A percentile compares a stretch with the other conserved stretches of the same genome.
Evolutionary conservation across 2,797 vertebrate species (phyloP).

Genomic region (Uromys caudimaculatus): DNA sequence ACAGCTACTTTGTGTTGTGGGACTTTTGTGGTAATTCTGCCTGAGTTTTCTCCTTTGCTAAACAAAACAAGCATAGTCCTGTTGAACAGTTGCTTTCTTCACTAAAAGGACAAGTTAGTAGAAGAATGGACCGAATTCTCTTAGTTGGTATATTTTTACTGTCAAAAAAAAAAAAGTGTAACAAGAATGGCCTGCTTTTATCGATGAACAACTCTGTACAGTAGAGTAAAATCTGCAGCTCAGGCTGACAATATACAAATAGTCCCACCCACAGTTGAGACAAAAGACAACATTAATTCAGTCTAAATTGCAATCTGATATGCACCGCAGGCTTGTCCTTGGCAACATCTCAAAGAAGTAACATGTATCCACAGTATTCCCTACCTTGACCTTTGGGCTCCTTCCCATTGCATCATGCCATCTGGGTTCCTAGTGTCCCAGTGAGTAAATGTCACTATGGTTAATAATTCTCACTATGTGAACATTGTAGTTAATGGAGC

Average conservation of each 20-base stretch:
- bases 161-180: not conserved
- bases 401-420: not conserved
- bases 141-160: not conserved
- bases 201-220: not conserved
- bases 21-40: not conserved
- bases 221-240: conserved; percentile 1
- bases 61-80: not conserved
- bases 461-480: conserved; percentile 21
- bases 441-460: conserved; percentile 46
- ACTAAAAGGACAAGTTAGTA: not conserved
- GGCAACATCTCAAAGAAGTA: conserved; percentile 45
- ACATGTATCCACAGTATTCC: not conserved
- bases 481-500: not conserved
- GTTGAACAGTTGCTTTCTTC: not conserved
- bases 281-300: conserved; percentile 45
- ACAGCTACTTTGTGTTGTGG: not conserved
- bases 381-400: not conserved
- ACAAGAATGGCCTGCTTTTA: not conserved
- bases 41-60: conserved; percentile 7
- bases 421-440: not conserved
- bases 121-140: not conserved
- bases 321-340: not conserved
- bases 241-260: conserved; percentile 35
- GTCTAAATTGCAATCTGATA: conserved; percentile 16
- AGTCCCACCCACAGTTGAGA: conserved; percentile 23